phyloP scores from a whole-genome alignment of 2,888 invertebrate genomes.

The Aporophyla lueneburgensis region DNA sequence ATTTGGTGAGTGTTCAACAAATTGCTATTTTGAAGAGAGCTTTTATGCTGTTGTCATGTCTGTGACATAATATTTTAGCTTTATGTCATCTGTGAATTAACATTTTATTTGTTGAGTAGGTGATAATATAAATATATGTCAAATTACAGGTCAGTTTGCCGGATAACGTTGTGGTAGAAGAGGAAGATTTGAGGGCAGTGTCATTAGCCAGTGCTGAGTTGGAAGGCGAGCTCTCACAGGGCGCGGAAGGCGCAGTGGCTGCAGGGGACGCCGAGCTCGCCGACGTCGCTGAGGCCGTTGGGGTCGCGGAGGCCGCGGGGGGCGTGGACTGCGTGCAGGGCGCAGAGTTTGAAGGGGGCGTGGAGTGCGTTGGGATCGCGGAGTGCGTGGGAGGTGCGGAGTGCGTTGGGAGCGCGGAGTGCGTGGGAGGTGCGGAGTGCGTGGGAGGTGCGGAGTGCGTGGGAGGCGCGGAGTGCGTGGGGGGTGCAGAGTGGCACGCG shows the following conservation, averaged over 20 bases:
- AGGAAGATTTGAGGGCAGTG: conserved; percentile 19
- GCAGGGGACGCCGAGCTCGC: not conserved
- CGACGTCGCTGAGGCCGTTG: conserved; percentile 14
- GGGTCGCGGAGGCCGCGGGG: not conserved
- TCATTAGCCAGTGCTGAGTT: conserved; percentile 13
- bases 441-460: not conserved
- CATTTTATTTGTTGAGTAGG: not conserved
- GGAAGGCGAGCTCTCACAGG: conserved; percentile 29
- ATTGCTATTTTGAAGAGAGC: not conserved
- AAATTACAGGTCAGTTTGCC: conserved; percentile 47
- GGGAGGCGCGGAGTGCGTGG: conserved; percentile 4
- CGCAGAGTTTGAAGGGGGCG: not conserved
- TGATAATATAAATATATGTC: not conserved
- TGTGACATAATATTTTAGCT: not conserved
- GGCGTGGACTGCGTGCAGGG: conserved; percentile 5
- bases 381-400: conserved; percentile 10
- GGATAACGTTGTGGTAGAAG: conserved; percentile 8
- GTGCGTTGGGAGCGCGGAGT: not conserved
- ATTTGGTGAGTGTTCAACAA: conserved; percentile 73
- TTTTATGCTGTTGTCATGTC: not conserved
- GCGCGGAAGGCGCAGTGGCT: conserved; percentile 13
- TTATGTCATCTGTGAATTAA: not conserved
- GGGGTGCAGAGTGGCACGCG: conserved; percentile 68
- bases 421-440: conserved; percentile 1
- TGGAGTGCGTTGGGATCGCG: conserved; percentile 17